Evolutionary conservation across 30 jellyfish, hydroid and myxozoan species (phyloP), one percentile per base, ranked within the genome.

Genomic region (Hydractinia echinata): DNA sequence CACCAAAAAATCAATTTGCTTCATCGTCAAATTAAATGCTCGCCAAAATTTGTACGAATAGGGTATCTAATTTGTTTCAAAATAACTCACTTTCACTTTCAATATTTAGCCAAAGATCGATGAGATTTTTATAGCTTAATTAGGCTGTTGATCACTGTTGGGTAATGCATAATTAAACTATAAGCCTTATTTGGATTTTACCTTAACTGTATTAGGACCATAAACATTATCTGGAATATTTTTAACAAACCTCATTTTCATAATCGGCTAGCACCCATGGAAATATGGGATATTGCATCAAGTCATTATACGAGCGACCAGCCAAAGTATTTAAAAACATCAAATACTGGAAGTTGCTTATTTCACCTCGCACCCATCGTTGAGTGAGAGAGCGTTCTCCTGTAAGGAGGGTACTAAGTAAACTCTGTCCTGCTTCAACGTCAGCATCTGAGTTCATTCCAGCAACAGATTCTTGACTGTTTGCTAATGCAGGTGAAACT

Each of bases 221-320:
- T 30, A 2, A 30, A 64, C 3, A 6, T 7, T 13, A 64, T n/a
- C 18, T 0, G 18, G 3, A 16, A 76, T 30, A 51, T 50, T 13
- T 54, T 4, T 6, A 66, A 10, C 79, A 5, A 72, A 91, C 98
- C 89, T 92, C 96, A 67, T 96, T 92, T 21, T 81, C 77, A 56
- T 92, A 92, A 76, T 92, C 98, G 4, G 96, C 96, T 7, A 92
- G 79, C 56, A 92, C 86, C 98, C 98, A 92, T 6, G 98, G 98
- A 72, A 92, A 85, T n/a, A 92, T 76, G 4, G 98, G 98, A 61
- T 92, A 92, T 54, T 92, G 98, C 98, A 92, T 92, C 51, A 92
- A 81, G 76, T 92, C 98, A 81, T 92, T 92, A 84, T 92, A 92
- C 13, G 98, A 92, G 54, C 98, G 82, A 15, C 96, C 98, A 60